Conservation (phyloP, 2,113 vertebrate genomes). For the Rutilus rutilus region DNA sequence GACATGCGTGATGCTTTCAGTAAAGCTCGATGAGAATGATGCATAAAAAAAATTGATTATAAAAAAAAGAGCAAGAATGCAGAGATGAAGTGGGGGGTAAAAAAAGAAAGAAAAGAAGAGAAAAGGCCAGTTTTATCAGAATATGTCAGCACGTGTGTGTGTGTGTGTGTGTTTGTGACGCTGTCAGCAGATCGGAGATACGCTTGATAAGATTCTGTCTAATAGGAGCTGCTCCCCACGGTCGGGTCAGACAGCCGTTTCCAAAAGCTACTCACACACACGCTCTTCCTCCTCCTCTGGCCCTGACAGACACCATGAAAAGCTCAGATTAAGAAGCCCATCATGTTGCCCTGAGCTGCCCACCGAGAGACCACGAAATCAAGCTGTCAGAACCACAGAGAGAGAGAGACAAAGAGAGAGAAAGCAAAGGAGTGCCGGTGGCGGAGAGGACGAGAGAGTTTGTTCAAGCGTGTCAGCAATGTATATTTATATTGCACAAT, state of each 20-base stretch:
- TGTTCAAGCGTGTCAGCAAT: not conserved
- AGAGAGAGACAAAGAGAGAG: not conserved
- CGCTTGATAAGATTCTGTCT: constrained; percentile 85
- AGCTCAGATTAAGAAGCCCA: constrained; percentile 91
- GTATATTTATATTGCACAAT: not conserved
- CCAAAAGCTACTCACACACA: constrained; percentile 16
- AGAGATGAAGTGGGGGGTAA: not conserved
- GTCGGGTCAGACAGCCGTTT: constrained; percentile 93
- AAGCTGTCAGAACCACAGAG: constrained; percentile 87
- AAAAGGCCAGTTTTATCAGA: constrained; percentile 15
- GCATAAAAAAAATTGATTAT: not conserved
- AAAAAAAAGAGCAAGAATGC: not conserved
- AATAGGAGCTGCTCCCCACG: constrained; percentile 91
- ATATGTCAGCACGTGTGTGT: constrained; percentile 24
- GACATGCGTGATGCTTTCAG: not conserved
- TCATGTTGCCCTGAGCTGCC: constrained; percentile 88
- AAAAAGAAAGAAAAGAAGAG: not conserved
- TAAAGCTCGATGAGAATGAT: not conserved
- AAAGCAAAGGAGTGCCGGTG: not conserved
- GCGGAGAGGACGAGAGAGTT: constrained; percentile 26
- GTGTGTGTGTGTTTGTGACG: constrained; percentile 29
- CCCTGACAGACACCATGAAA: constrained; percentile 89
- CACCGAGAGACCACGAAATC: constrained; percentile 88
- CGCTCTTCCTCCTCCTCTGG: constrained; percentile 57
- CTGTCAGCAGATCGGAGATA: constrained; percentile 70